These are phyloP conservation scores for Cephonodes hylas DNA, from an alignment of 2,888 invertebrate species.

Conservation along the genomic window DNA sequence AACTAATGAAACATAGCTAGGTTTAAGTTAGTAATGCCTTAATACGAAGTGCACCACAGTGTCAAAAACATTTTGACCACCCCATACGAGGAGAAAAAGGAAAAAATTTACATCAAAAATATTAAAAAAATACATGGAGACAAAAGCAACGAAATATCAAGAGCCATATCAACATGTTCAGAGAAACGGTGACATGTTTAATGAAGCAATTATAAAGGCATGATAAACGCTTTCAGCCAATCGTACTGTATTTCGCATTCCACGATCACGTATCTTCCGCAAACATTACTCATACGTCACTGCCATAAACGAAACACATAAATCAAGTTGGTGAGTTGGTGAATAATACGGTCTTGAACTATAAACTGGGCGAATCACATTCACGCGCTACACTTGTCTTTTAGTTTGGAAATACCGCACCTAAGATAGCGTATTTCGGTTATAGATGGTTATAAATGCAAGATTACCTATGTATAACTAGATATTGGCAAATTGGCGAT, in stretches of 20 bases:
- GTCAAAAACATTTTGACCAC: too few relatives aligned
- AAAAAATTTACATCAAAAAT: not conserved
- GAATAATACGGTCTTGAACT: slow-evolving; percentile 29
- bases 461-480: too few relatives aligned
- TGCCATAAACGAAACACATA: slow-evolving; percentile 24
- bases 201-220: slow-evolving; percentile 21
- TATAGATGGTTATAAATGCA: too few relatives aligned
- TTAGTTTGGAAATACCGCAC: too few relatives aligned
- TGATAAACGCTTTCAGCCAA: slow-evolving; percentile 26
- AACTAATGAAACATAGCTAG: too few relatives aligned
- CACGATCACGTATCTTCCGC: slow-evolving; percentile 23
- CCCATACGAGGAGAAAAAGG: not conserved
- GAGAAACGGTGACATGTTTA: not conserved
- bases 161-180: not conserved
- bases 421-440: too few relatives aligned
- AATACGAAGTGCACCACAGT: too few relatives aligned
- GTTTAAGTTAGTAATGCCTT: too few relatives aligned
- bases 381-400: not conserved
- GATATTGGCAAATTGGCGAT: too few relatives aligned
- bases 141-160: not conserved
- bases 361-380: slow-evolving; percentile 21
- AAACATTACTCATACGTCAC: slow-evolving; percentile 19
- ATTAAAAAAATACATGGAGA: not conserved
- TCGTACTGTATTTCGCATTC: slow-evolving; percentile 24
- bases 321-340: slow-evolving; percentile 28